Evolutionary conservation across 1,140 invertebrate genomes (phyloP).

Genomic region (Nylanderia fulva): DNA sequence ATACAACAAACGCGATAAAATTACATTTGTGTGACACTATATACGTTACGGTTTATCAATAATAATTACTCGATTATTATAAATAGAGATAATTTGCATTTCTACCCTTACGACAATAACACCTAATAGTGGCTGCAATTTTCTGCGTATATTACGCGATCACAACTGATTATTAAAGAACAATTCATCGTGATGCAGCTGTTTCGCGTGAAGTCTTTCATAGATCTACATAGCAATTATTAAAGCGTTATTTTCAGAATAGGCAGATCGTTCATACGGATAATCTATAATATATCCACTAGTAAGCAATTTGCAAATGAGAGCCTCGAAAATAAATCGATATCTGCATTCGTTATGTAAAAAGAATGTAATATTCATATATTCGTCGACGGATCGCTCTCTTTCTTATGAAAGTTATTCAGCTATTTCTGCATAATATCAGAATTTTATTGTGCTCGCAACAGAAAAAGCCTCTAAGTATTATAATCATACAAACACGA

Average conservation of each 20-base stretch:
- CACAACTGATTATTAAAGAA: conserved; percentile 17
- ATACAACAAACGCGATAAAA: neutral
- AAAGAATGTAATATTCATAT: conserved; percentile 8
- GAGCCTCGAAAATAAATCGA: conserved; percentile 4
- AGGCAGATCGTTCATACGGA: neutral
- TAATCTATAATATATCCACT: conserved; percentile 6
- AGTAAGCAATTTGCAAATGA: conserved; percentile 31
- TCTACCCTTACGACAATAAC: neutral
- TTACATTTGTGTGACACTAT: neutral
- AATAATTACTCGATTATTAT: neutral
- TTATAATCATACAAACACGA: neutral
- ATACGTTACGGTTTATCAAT: neutral
- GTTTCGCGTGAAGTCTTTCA: neutral
- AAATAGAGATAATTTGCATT: conserved; percentile 27
- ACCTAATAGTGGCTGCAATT: neutral
- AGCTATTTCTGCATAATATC: conserved; percentile 7
- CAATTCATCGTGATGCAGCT: neutral
- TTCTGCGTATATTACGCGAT: neutral
- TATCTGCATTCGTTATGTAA: conserved; percentile 24
- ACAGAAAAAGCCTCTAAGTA: neutral
- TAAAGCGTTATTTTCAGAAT: conserved; percentile 14
- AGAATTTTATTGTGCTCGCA: neutral
- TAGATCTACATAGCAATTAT: conserved; percentile 6
- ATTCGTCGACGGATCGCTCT: neutral
- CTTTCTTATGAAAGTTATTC: neutral